Conservation (phyloP, 2,113 vertebrate species). For the Loxodonta africana region DNA sequence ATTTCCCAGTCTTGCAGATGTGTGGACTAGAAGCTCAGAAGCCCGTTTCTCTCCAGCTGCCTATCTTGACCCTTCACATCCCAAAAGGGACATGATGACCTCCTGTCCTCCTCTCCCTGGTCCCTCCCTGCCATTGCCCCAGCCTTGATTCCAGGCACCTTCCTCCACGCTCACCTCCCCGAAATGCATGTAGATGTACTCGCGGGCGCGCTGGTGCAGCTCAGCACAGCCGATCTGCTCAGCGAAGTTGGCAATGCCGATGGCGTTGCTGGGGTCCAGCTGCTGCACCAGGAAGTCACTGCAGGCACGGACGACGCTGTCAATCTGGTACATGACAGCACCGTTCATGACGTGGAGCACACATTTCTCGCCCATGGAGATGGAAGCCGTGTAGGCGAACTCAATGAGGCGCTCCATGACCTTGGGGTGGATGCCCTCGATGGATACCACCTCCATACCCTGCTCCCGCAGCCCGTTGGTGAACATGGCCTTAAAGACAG, state of each 20-base stretch:
- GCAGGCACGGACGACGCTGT: constrained; percentile 97
- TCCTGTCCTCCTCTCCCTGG: not conserved
- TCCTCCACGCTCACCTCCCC: constrained; percentile 90
- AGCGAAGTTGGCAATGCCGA: constrained; percentile 97
- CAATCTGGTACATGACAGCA: constrained; percentile 98
- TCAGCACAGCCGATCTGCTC: constrained; percentile 95
- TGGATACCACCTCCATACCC: constrained; percentile 95
- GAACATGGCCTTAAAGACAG: constrained; percentile 98
- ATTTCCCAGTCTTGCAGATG: not conserved
- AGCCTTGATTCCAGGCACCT: not conserved
- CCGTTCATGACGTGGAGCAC: constrained; percentile 98
- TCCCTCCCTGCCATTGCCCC: not conserved
- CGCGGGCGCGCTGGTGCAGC: constrained; percentile 95
- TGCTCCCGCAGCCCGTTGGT: constrained; percentile 95
- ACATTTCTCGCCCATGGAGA: constrained; percentile 96
- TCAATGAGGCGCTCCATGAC: constrained; percentile 96
- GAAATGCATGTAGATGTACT: constrained; percentile 98
- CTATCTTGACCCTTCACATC: not conserved
- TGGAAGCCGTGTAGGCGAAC: constrained; percentile 97
- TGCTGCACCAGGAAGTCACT: constrained; percentile 95
- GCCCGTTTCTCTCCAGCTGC: not conserved
- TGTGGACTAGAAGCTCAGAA: not conserved
- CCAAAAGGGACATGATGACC: not conserved
- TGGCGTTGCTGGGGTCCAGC: constrained; percentile 98
- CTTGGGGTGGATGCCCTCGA: constrained; percentile 95